Evolutionary conservation across 2,797 vertebrate species (phyloP).

Genomic region (Microctenopoma stevenorrisi): DNA sequence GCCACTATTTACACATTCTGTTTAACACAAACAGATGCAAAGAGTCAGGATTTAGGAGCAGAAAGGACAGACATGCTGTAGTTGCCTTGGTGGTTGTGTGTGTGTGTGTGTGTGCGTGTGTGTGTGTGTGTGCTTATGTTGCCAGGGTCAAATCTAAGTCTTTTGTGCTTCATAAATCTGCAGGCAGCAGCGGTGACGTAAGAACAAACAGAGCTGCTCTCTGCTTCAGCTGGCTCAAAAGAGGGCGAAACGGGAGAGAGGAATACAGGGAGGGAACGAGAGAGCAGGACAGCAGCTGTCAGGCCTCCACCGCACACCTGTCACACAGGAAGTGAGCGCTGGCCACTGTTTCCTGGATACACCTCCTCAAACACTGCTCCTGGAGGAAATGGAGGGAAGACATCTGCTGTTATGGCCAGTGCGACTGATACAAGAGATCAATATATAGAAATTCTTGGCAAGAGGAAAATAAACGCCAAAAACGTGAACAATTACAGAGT

Average conservation of each 20-base stretch:
- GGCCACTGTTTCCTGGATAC: slow-evolving; percentile 87
- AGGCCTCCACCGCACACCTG: slow-evolving; percentile 84
- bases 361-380: slow-evolving; percentile 82
- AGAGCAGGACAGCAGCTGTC: slow-evolving; percentile 86
- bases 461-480: slow-evolving; percentile 31
- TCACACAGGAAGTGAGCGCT: slow-evolving; percentile 85
- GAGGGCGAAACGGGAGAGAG: slow-evolving; percentile 76
- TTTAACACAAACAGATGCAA: slow-evolving; percentile 32
- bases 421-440: slow-evolving; percentile 48
- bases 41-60: slow-evolving; percentile 40
- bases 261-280: slow-evolving; percentile 72
- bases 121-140: slow-evolving; percentile 54
- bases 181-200: slow-evolving; percentile 79
- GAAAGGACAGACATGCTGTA: slow-evolving; percentile 54
- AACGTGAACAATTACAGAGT: slow-evolving; percentile 33
- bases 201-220: slow-evolving; percentile 81
- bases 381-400: slow-evolving; percentile 65
- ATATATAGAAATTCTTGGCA: slow-evolving; percentile 40
- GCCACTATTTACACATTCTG: slow-evolving; percentile 33
- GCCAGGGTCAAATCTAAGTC: slow-evolving; percentile 78
- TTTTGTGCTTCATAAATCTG: slow-evolving; percentile 85
- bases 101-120: slow-evolving; percentile 24
- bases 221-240: slow-evolving; percentile 82
- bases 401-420: slow-evolving; percentile 60
- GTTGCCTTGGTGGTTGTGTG: slow-evolving; percentile 44